Base-by-base conservation (phyloP, 2,113 vertebrate genomes). In the Macquaria ambigua region DNA sequence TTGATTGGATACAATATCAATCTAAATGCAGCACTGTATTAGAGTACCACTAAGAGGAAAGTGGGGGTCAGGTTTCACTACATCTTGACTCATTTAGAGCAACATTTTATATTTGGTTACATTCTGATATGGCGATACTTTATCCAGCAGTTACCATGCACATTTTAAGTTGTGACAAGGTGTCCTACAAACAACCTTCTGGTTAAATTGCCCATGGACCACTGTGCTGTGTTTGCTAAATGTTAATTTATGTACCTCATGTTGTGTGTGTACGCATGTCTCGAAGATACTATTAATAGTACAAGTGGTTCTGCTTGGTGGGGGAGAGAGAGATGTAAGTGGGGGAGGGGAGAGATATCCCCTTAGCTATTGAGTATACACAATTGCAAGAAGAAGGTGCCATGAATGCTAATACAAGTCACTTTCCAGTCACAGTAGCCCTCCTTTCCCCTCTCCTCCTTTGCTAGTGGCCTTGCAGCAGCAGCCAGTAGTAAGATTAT, bases 161-260 rank as follows among this genome's bases (percentile, higher is more conserved):
- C 52, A 83, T 85, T 89, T 84, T 79, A 83, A 59, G 64, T 74
- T 75, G 63, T 74, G 67, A 88, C 83, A 66, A 78, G 37, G 59
- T 86, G 93, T 93, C 93, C 95, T 94, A 93, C 89, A 94, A 93
- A 94, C 90, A 93, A 95, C 95, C 94, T 95, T 95, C 83, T 75
- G 74, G 70, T 89, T 66, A 88, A 93, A 94, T 80, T 86, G 87
- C 92, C 86, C 72, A 84, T 90, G 83, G 83, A 93, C 82, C 87
- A 81, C 67, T 86, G 81, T 92, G 93, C 86, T 52, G 82, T 92
- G 81, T 76, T 92, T 90, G 81, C 86, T 86, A 88, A 92, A 93
- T 94, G 90, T 88, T 93, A 89, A 93, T 93, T 93, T 94, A 94
- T 92, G 92, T 93, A 93, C 86, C 93, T 86, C 87, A 84, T 90